Conservation (phyloP, 2,888 invertebrate genomes). For the Stenodera caucasica region DNA sequence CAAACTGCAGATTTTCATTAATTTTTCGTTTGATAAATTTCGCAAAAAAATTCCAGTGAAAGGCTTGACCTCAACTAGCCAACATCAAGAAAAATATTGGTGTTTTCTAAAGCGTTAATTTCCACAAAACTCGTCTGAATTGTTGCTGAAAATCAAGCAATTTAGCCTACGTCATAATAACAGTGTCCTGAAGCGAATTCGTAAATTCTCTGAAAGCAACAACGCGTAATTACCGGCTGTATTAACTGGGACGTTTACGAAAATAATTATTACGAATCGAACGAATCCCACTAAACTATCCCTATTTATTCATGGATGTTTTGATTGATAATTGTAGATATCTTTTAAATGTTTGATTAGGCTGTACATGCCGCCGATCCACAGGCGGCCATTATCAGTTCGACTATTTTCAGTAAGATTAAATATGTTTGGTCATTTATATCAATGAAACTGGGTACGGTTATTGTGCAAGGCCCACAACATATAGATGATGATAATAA, state of each 20-base stretch:
- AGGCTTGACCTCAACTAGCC: too few relatives aligned
- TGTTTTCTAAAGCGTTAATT: neutral
- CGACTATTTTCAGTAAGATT: constrained; percentile 2
- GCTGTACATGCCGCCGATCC: constrained; percentile 3
- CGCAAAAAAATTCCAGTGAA: neutral
- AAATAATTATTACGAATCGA: neutral
- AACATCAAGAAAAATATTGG: too few relatives aligned
- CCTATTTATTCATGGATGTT: neutral
- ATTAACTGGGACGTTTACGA: neutral
- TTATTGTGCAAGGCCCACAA: constrained; percentile 5
- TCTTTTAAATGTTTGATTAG: neutral
- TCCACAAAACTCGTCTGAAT: neutral
- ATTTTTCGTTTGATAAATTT: neutral
- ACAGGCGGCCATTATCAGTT: constrained; percentile 10
- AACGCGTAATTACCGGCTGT: neutral
- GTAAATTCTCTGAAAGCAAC: neutral
- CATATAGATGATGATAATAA: constrained; percentile 2
- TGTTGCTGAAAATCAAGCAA: neutral
- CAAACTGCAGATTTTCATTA: neutral
- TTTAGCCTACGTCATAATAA: neutral
- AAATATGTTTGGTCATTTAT: constrained; percentile 12
- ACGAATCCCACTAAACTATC: neutral
- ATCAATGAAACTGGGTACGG: constrained; percentile 12
- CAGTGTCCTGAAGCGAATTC: neutral
- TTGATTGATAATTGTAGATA: neutral